Conservation (phyloP, 2,888 invertebrate species). For the Polyommatus iphigenia region DNA sequence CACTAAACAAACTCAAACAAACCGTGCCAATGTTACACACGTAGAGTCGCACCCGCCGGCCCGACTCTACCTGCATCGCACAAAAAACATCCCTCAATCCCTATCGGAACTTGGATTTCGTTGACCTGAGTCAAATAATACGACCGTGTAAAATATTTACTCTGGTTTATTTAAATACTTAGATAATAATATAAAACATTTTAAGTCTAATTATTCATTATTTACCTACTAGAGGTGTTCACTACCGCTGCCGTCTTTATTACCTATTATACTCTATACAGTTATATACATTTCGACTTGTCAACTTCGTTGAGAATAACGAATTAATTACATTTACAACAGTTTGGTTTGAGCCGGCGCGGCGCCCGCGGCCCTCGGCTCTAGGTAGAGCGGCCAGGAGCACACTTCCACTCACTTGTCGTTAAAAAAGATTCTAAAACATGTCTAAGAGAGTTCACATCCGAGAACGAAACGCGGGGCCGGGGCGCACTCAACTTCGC, state of each 20-base stretch:
- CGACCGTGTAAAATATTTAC: constrained; percentile 71
- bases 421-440: constrained; percentile 16
- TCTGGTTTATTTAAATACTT: constrained; percentile 75
- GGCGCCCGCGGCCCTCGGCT: constrained; percentile 34
- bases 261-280: constrained; percentile 50
- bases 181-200: constrained; percentile 74
- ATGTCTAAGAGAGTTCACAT: background rate
- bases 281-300: constrained; percentile 51
- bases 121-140: constrained; percentile 67
- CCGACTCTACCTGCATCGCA: constrained; percentile 50
- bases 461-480: constrained; percentile 22
- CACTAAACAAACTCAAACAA: constrained; percentile 25
- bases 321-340: constrained; percentile 50
- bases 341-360: constrained; percentile 48
- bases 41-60: background rate
- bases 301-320: constrained; percentile 53
- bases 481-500: constrained; percentile 29
- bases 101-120: constrained; percentile 38
- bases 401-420: background rate
- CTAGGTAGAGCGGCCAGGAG: background rate
- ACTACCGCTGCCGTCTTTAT: constrained; percentile 49
- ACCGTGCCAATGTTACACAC: constrained; percentile 23
- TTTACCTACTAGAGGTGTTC: constrained; percentile 58
- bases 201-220: constrained; percentile 67
- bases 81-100: constrained; percentile 46